Percentiles rank a stretch among this genome's conserved stretches.
These are phyloP conservation scores for Ramphastos sulfuratus DNA, from an alignment of 2,113 vertebrate species.

Conservation along the genomic window DNA sequence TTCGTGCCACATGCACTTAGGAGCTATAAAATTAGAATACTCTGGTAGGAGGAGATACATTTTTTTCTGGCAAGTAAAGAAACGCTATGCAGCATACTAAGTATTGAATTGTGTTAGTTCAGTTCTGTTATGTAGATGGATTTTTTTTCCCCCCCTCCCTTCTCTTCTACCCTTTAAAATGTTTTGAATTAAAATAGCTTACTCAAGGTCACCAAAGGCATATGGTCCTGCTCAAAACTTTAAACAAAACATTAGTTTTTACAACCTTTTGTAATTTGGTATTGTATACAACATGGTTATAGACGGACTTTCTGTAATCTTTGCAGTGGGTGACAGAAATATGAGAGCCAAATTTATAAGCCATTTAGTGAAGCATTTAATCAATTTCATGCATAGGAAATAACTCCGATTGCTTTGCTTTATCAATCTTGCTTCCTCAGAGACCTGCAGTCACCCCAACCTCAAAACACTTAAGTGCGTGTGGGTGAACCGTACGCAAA, in stretches of 20 bases:
- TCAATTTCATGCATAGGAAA: conserved; percentile 87
- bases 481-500: background rate
- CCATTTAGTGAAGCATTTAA: conserved; percentile 87
- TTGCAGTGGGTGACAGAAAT: conserved; percentile 87
- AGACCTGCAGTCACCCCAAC: conserved; percentile 47
- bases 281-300: conserved; percentile 83
- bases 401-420: conserved; percentile 79
- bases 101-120: conserved; percentile 47
- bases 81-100: background rate
- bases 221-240: conserved; percentile 86
- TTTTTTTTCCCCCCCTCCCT: conserved; percentile 40
- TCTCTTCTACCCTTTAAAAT: conserved; percentile 73
- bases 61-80: conserved; percentile 29
- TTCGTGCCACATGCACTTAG: conserved; percentile 23
- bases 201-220: conserved; percentile 84
- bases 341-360: conserved; percentile 87
- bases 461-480: conserved; percentile 16
- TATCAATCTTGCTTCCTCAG: conserved; percentile 78
- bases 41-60: background rate
- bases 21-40: conserved; percentile 24
- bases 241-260: conserved; percentile 89
- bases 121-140: conserved; percentile 69
- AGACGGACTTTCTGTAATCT: conserved; percentile 81
- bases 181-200: conserved; percentile 88
- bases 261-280: conserved; percentile 87